Evolutionary conservation across 2,888 invertebrate species (phyloP).

Genomic region (Acleris emargana): DNA sequence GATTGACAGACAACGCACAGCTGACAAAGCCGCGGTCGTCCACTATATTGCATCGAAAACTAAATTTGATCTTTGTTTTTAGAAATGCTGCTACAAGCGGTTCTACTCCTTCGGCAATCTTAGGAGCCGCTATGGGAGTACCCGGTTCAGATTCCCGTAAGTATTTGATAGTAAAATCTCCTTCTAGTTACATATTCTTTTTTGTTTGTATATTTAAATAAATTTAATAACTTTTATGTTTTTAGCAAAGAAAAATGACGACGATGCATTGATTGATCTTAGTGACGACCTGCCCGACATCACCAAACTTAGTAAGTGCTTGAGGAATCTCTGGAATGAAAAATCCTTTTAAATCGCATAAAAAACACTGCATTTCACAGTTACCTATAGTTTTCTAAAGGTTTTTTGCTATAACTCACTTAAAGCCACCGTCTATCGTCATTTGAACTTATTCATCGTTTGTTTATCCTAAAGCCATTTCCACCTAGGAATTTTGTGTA

Average conservation of each 20-base stretch:
- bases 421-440: too few relatives aligned
- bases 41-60: neutral
- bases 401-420: too few relatives aligned
- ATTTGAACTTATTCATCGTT: too few relatives aligned
- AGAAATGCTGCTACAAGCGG: conserved; percentile 70
- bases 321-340: too few relatives aligned
- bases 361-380: too few relatives aligned
- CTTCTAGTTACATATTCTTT: neutral
- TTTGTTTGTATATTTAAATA: neutral
- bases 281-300: conserved; percentile 86
- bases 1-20: too few relatives aligned
- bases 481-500: too few relatives aligned
- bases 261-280: conserved; percentile 91
- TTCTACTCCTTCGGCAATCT: conserved; percentile 86
- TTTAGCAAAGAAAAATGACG: conserved; percentile 77
- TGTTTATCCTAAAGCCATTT: too few relatives aligned
- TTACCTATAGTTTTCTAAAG: too few relatives aligned
- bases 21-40: too few relatives aligned
- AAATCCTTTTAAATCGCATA: neutral
- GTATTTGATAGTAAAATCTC: conserved; percentile 36
- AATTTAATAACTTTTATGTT: neutral
- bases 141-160: conserved; percentile 72
- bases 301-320: conserved; percentile 69
- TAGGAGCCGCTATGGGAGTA: conserved; percentile 89
- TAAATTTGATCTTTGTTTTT: conserved; percentile 3